Evolutionary conservation across 2,888 invertebrate genomes (phyloP), one percentile per base, ranked within the genome.

Genomic region (Athrips mouffetella): DNA sequence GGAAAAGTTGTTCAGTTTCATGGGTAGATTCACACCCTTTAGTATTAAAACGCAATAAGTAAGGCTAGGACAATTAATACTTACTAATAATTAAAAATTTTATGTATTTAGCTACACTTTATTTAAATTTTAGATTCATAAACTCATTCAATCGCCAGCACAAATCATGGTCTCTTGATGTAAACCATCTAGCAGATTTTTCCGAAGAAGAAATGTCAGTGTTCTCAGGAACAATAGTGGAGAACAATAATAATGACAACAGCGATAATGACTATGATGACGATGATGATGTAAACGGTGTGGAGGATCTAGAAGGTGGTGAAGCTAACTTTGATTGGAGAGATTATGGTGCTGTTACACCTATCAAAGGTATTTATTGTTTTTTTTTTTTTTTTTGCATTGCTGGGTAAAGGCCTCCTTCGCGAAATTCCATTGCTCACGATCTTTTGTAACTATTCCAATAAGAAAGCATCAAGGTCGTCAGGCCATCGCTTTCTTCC

Each of bases 241-340:
- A 30, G 41, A n/a, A n/a, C n/a, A n/a, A 29, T 30, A 47, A 52
- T 37, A 18, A 39, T 33, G 15, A 41, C 37, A n/a, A 37, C 18
- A 15, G 21, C 20, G 29, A 30, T n/a, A 18, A 18, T 18, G n/a
- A 2, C 8, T n/a, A 31, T 45, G 49, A 50, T 15, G 49, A 46
- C 29, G 21, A 37, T 8, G 27, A 20, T 27, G 35, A 35, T 27
- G 20, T 11, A 46, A 13, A 2, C 13, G 3, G 15, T 30, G 18
- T 16, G 2, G 10, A 2, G 4, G 18, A 31, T 7, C 8, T 45
- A 20, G 30, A 29, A 7, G 30, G n/a, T 29, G 15, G n/a, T 3
- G 31, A 41, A 6, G 23, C n/a, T 7, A 11, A 15, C 13, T 52
- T 58, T 48, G 54, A 56, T 42, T 58, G 58, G 58, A 52, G 52